A percentile compares a stretch with the other conserved stretches of the same genome.
phyloP scores from a whole-genome alignment of 2,797 vertebrate species.

The Myotis pilosus region DNA sequence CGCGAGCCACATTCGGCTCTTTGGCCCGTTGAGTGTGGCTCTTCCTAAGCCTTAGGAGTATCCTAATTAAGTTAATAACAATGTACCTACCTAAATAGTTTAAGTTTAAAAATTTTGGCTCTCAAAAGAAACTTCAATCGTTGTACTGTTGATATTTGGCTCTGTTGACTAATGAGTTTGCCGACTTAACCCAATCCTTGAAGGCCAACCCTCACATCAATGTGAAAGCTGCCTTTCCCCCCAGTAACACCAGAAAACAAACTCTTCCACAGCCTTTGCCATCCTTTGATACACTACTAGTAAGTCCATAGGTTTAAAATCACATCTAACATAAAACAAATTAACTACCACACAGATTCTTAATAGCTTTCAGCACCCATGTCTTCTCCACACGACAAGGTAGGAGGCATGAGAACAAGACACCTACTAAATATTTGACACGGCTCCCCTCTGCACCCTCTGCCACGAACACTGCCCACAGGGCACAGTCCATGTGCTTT shows the following conservation, averaged over 20 bases:
- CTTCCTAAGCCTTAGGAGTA: too few species aligned
- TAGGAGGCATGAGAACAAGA: background rate
- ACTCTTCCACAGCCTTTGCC: background rate
- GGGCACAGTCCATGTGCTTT: background rate
- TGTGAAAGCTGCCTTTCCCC: background rate
- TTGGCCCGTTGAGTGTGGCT: too few species aligned
- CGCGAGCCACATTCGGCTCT: too few species aligned
- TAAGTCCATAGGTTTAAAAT: background rate
- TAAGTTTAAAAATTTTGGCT: too few species aligned
- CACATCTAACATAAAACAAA: background rate
- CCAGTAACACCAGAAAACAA: background rate
- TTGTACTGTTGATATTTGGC: too few species aligned
- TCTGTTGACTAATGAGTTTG: too few species aligned
- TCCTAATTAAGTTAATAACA: too few species aligned
- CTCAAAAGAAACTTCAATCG: too few species aligned
- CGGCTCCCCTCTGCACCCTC: background rate
- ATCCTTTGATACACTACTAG: background rate
- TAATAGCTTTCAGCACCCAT: background rate
- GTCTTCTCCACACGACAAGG: background rate
- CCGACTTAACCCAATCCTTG: background rate
- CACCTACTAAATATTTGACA: background rate
- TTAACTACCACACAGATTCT: background rate
- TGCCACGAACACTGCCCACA: background rate
- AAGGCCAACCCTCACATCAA: background rate
- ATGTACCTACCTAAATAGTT: too few species aligned